A percentile compares a stretch with the other conserved stretches of the same genome.
phyloP scores from a whole-genome alignment of 2,888 invertebrate genomes.

The Hofmannophila pseudospretella region DNA sequence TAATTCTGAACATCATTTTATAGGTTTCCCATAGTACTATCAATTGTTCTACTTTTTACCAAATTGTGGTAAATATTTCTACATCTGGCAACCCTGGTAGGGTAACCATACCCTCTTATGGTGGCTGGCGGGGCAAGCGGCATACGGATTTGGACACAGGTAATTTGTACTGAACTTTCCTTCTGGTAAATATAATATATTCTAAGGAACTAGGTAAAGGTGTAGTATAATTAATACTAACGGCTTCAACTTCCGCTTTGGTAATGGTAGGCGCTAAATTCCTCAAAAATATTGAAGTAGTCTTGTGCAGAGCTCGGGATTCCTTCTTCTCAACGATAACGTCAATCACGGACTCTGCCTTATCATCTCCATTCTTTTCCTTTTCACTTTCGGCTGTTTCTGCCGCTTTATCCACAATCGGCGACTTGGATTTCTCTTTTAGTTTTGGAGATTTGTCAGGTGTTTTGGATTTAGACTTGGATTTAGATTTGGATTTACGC shows the following conservation, averaged over 20 bases:
- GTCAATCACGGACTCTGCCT: conserved; percentile 73
- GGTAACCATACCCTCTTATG: no score
- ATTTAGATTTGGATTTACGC: conserved; percentile 63
- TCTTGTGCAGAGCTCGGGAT: conserved; percentile 91
- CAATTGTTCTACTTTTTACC: no score
- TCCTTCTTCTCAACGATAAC: conserved; percentile 63
- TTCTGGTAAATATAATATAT: no score
- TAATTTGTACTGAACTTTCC: no score
- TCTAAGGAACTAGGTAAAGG: no score
- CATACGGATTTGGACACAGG: no score
- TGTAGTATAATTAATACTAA: no score
- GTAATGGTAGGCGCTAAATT: conserved; percentile 98
- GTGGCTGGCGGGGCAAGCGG: no score
- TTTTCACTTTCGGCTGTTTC: conserved; percentile 37
- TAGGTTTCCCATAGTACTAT: no score
- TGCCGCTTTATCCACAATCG: conserved; percentile 41
- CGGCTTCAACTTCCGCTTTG: conserved; percentile 96
- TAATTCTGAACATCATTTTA: no score
- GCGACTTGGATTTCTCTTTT: conserved; percentile 53
- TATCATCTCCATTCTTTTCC: conserved; percentile 57
- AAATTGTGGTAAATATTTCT: no score
- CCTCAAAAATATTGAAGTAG: conserved; percentile 96
- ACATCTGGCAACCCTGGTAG: no score
- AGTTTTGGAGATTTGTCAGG: conserved; percentile 58
- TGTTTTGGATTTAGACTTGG: conserved; percentile 48